Base-by-base conservation (phyloP, 2,888 invertebrate species). In the Agrochola lychnidis region DNA sequence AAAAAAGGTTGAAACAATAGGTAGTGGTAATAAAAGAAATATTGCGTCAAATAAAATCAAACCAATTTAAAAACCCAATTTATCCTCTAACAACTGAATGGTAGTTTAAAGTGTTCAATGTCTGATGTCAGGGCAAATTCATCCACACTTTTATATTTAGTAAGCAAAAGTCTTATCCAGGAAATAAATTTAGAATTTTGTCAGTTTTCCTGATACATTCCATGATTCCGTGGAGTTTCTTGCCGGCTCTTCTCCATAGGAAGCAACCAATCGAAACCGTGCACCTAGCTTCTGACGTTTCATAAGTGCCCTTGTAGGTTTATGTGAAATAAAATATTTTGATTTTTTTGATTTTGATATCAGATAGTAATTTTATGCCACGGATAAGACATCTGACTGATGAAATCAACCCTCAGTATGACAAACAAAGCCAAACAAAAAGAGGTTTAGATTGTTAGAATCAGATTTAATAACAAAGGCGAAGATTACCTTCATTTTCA, bases 401-500 rank as follows among this genome's bases (percentile, higher is more conserved):
- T 22, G 2, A 30, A 22, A 22, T 22, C 22, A 12, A 7, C 2
- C 45, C 22, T 51, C 22, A 51, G 4, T 22, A 51, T 30, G 22
- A 30, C 14, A n/a, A n/a, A 36, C 16, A 53, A 53, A 9, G 3
- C 7, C 5, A 19, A 7, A 19, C 51, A 19, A 51, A 51, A 51
- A 51, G 25, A 10, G 12, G 5, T 14, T 30, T 9, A 51, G 0
- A 0, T 51, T 22, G 7, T 51, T 16, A 16, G 30, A 36, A 64
- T 48, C 4, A 40, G 40, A 25, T n/a, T 59, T 45, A 12, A 5
- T 12, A n/a, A 30, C 0, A 59, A 69, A n/a, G 5, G 25, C 68
- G 14, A 30, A n/a, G 5, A 57, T 42, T 85, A 94, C 94, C 93
- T 77, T 91, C 88, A n/a, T 89, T 84, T 48, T 73, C 74, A 14